phyloP scores from a whole-genome alignment of 2,113 vertebrate species.

The Poecile atricapillus region DNA sequence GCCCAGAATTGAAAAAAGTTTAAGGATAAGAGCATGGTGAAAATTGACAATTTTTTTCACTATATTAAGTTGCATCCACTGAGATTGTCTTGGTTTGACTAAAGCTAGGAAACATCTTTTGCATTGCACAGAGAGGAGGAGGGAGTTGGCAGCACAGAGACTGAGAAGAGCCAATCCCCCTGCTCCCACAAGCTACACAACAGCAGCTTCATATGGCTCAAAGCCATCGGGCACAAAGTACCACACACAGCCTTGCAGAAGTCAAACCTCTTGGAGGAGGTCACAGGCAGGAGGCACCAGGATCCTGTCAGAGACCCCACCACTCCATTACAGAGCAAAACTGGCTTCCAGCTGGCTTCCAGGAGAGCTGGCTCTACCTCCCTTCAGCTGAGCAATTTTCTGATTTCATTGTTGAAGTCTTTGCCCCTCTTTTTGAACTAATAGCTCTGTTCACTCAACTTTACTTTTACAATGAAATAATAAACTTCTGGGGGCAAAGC shows the following conservation, averaged over 20 bases:
- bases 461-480: constrained; percentile 24
- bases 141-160: neutral
- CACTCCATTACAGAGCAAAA: neutral
- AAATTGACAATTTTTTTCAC: neutral
- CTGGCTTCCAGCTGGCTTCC: constrained; percentile 28
- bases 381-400: constrained; percentile 15
- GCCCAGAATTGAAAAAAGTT: neutral
- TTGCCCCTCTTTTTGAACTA: neutral
- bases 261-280: neutral
- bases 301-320: neutral
- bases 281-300: neutral
- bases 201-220: neutral
- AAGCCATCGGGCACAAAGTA: neutral
- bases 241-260: neutral
- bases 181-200: neutral
- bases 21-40: neutral
- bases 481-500: constrained; percentile 22
- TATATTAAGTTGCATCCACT: neutral
- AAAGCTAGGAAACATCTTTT: neutral
- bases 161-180: neutral
- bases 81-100: neutral
- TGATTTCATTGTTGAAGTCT: constrained; percentile 4
- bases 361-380: neutral
- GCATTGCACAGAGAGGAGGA: neutral
- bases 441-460: neutral